Base-by-base conservation (phyloP, 2,888 invertebrate species). In the Aphodius sticticus region DNA sequence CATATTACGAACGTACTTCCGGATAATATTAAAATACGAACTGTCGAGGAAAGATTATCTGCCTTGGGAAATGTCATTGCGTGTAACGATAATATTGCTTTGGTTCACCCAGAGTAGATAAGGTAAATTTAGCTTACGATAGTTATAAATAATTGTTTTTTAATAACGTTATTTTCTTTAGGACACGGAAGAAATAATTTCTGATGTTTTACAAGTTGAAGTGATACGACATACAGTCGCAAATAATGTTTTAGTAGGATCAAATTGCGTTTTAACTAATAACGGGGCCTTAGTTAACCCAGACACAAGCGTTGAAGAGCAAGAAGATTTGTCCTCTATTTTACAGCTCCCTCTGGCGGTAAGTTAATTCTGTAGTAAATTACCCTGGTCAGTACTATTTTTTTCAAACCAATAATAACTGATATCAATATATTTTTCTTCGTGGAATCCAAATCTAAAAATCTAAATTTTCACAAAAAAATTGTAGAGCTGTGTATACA, bases 91-190 rank as follows among this genome's bases (percentile, higher is more conserved):
- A 99, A 99, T 90, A 99, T 99, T 16, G 99, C 99, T 0, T 91
- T 99, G n/a, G 98, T 98, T 15, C 99, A 99, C 90, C 99, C 99
- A 6, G 99, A 99, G 91, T 99, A 82, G 99, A 99, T 88, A 95
- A 96, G 86, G 97, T 96, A 90, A 92, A 92, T 16, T 9, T 14
- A 6, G 14, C 7, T 70, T 53, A 53, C 26, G 26, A 26, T 16
- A 12, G 1, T n/a, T 69, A 77, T 53, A 9, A 7, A 5, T 53
- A 53, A 53, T 9, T 53, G 9, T 12, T 2, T 9, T 53, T 53
- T 53, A 2, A 53, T 53, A 53, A 53, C 53, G 12, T 78, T 26
- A 81, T 77, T 81, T 82, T 70, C 53, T 53, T 53, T 76, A 94
- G 93, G 96, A 96, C 91, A 96, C 97, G 0, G 96, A 97, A 90